Base-by-base conservation (phyloP, 2,797 vertebrate genomes). In the Crocodylus rhombifer region DNA sequence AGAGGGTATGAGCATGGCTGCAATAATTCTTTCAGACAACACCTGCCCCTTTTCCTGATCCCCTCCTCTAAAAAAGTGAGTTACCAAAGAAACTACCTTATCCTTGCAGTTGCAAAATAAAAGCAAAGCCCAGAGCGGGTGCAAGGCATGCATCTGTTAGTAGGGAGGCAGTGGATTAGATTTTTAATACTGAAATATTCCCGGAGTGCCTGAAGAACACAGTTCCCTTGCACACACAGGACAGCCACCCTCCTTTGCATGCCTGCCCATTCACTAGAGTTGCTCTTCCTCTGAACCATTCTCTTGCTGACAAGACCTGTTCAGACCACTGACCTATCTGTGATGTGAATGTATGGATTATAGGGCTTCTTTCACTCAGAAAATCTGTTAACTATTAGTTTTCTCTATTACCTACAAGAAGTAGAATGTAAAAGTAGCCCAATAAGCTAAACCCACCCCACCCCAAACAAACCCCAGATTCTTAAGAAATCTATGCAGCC, bases 321-420 rank as follows among this genome's bases (percentile, higher is more conserved):
- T 51, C 42, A 51, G 42, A 51, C 73, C 80, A 67, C 2, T 3
- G 86, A 87, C 92, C 86, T 82, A 82, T 81, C 90, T 75, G 20
- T 42, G 67, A 55, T 14, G 61, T 76, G 26, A 89, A 64, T 86
- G 92, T 91, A 80, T 36, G 74, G 93, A 91, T 96, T 91, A 93
- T 26, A 84, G 85, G 90, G 93, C 78, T 5, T 25, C 88, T 6
- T 58, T 95, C 88, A 91, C 94, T 92, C 94, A 93, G 96, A 95
- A 96, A 94, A 97, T 95, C 90, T 91, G 93, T 94, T 94, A 90
- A 91, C 77, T 36, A 10, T 51, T 51, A 51, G 42, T 56, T 14
- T 88, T 91, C 82, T 91, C 85, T 67, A 1, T 80, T 82, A 80
- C 58, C 93, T 71, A 17, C 88, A 23, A 14, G 94, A 93, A 77